These are phyloP conservation scores for Lepidurus packardi DNA, from an alignment of 1,140 invertebrate genomes.

Conservation along the genomic window DNA sequence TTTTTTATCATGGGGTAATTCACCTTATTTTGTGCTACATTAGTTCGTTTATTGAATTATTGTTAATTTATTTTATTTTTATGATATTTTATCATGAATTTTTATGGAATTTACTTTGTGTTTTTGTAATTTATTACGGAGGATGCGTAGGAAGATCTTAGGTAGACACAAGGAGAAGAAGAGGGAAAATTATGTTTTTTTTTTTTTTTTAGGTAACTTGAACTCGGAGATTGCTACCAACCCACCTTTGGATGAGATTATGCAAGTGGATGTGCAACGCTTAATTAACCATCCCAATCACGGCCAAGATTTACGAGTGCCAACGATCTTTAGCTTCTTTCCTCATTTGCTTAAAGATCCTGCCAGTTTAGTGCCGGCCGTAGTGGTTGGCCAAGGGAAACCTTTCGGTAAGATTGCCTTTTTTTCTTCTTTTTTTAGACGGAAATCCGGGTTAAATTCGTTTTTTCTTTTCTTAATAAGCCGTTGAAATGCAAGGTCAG, in stretches of 20 bases:
- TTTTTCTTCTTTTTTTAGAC: constrained; percentile 23
- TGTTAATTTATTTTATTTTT: too few relatives aligned
- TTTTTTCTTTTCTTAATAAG: not conserved
- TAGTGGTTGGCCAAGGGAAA: constrained; percentile 65
- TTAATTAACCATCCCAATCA: constrained; percentile 27
- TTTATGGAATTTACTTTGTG: too few relatives aligned
- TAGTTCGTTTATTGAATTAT: too few relatives aligned
- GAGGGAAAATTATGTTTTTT: not conserved
- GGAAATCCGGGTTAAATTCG: not conserved
- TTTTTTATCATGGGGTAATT: too few relatives aligned
- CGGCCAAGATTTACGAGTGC: constrained; percentile 52
- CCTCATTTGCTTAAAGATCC: constrained; percentile 78
- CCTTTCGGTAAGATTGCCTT: constrained; percentile 52
- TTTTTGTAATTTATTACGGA: too few relatives aligned
- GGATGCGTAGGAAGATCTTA: too few relatives aligned
- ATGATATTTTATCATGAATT: too few relatives aligned
- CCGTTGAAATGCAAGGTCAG: too few relatives aligned
- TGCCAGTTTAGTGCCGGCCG: constrained; percentile 68
- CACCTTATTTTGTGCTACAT: too few relatives aligned
- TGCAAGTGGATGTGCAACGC: not conserved
- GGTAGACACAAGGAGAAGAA: too few relatives aligned
- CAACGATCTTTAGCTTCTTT: constrained; percentile 76
- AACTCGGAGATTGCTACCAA: not conserved
- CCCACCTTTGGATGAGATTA: not conserved
- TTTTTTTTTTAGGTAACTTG: not conserved